These are phyloP conservation scores for Schlechtendalia chinensis DNA, from an alignment of 1,140 invertebrate genomes.

Conservation along the genomic window DNA sequence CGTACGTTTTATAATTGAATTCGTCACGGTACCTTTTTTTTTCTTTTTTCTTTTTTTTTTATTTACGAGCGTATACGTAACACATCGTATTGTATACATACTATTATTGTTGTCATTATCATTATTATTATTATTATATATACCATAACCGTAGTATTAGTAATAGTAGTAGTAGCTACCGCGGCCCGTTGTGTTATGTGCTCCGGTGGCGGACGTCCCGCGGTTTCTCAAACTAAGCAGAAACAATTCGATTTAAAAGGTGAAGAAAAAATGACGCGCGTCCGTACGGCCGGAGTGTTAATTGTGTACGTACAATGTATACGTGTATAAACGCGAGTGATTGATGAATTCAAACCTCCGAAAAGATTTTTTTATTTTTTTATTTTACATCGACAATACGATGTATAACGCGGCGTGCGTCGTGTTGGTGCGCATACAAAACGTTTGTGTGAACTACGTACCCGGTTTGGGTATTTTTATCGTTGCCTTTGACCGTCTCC, in stretches of 20 bases:
- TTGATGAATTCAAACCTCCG: slow-evolving; percentile 26
- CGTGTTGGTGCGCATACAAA: not conserved
- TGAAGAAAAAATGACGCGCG: slow-evolving; percentile 6
- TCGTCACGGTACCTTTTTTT: slow-evolving; percentile 14
- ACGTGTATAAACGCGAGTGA: not conserved
- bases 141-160: slow-evolving; percentile 13
- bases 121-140: not conserved
- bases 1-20: slow-evolving; percentile 12
- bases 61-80: not conserved
- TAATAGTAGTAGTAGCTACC: slow-evolving; percentile 3
- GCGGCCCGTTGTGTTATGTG: not conserved
- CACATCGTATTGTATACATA: not conserved
- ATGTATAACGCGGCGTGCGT: not conserved
- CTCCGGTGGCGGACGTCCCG: slow-evolving; percentile 19
- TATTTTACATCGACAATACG: not conserved
- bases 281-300: not conserved
- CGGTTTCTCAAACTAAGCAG: slow-evolving; percentile 29
- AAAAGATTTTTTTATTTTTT: slow-evolving; percentile 32
- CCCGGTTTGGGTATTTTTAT: not conserved
- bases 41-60: too few relatives aligned
- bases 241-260: slow-evolving; percentile 41
- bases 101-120: not conserved
- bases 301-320: slow-evolving; percentile 3
- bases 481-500: not conserved
- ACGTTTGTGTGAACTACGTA: too few relatives aligned